Evolutionary conservation across 2,797 vertebrate species (phyloP).

Genomic region (Aphelocoma californica): DNA sequence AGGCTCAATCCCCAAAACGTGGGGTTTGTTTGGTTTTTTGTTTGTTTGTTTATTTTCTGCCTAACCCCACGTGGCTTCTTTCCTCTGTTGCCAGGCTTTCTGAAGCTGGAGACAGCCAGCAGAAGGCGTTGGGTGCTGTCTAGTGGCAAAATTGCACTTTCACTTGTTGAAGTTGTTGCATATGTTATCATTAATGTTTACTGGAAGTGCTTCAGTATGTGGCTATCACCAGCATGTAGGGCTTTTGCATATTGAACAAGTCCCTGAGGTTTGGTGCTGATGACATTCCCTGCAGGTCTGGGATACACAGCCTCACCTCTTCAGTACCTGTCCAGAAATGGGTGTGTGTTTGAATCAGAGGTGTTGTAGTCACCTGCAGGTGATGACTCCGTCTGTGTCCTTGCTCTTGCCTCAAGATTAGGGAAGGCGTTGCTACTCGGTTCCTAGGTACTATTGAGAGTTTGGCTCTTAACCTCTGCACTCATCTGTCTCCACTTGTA

Average conservation of each 20-base stretch:
- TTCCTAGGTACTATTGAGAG: not conserved
- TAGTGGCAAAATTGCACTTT: not conserved
- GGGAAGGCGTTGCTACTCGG: not conserved
- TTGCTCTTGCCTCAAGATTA: not conserved
- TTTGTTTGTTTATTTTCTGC: not conserved
- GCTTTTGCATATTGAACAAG: no score
- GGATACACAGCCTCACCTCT: not conserved
- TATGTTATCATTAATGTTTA: no score
- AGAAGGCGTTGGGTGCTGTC: not conserved
- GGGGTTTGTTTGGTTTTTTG: not conserved
- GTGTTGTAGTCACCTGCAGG: not conserved
- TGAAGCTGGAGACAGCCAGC: not conserved
- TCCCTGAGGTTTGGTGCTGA: not conserved
- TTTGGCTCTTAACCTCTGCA: not conserved
- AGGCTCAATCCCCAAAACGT: rapidly evolving
- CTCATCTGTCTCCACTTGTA: not conserved
- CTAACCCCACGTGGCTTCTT: not conserved
- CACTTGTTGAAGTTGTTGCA: no score
- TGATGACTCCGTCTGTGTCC: rapidly evolving
- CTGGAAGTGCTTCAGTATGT: no score
- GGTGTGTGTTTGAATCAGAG: not conserved
- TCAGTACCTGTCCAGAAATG: not conserved
- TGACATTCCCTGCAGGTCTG: rapidly evolving
- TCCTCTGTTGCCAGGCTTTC: not conserved
- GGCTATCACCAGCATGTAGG: no score